Base-by-base conservation (phyloP, 2,888 invertebrate genomes). In the Pantelozetes paolii region DNA sequence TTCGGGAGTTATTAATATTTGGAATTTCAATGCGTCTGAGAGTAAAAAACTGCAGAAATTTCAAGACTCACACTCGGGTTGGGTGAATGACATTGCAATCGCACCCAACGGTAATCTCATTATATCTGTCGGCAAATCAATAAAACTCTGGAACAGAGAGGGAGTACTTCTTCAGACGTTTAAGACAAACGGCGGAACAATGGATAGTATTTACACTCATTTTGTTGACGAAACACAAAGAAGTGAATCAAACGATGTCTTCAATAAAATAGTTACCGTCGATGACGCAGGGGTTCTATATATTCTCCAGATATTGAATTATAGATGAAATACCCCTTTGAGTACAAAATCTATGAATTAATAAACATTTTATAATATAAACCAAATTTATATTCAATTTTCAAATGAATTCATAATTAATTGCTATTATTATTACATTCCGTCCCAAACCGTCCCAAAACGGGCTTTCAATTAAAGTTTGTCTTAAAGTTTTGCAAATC, bases 1-100 rank as follows among this genome's bases (percentile, higher is more conserved):
- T 69, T 85, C 84, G 28, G 89, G 89, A 0, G 82, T 85, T 75
- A 86, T 89, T 79, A 83, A 85, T 81, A 89, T 89, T 82, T 85
- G 84, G 79, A 62, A 62, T 23, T 20, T 40, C 23, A 59, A 69
- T 64, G 45, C 26, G 20, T 59, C 32, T 3, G 67, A 73, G 13
- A 30, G 23, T 20, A 45, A 72, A 20, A 3, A 28, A 54, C 23
- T 57, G 3, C 71, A 57, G 18, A 9, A 32, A 26, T 48, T 74
- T 15, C 50, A 54, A 9, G 20, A 50, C 1, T 8, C 36, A 13
- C 71, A 75, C 32, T 20, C 28, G 40, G 28, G 6, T 28, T 77
- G 76, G 76, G 73, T 77, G 9, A 36, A 71, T 11, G 75, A 77
- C 70, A 13, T 77, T 9, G 28, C 40, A 11, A 76, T 77, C 40